A percentile compares a stretch with the other conserved stretches of the same genome.
Conservation (phyloP, 2,888 invertebrate genomes). For the Callosobruchus maculatus region DNA sequence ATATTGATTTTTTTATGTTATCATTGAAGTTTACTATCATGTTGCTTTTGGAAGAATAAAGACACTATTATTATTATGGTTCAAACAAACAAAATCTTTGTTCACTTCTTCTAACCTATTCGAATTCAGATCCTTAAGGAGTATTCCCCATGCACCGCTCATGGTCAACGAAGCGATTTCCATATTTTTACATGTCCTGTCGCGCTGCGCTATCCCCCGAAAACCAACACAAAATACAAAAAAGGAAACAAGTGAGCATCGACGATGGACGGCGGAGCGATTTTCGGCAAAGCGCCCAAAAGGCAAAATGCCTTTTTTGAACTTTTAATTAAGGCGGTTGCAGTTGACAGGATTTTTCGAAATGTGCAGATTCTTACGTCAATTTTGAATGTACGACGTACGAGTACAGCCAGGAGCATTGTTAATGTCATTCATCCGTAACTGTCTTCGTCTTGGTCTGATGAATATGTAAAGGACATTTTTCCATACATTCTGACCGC, state of each 20-base stretch:
- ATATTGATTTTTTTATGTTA: too few relatives aligned
- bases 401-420: background rate
- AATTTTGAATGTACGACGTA: background rate
- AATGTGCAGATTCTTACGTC: background rate
- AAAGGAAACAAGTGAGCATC: background rate
- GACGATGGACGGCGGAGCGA: background rate
- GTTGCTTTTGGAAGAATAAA: too few relatives aligned
- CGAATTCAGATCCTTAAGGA: background rate
- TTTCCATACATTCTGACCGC: background rate
- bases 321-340: background rate
- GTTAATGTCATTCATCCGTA: background rate
- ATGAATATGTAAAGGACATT: background rate
- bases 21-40: too few relatives aligned
- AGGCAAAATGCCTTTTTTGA: background rate
- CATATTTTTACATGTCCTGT: conserved; percentile 39
- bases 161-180: conserved; percentile 30
- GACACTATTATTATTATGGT: too few relatives aligned
- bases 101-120: too few relatives aligned
- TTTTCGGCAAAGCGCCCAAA: background rate
- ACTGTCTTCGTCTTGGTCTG: background rate
- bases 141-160: background rate
- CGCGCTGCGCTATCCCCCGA: background rate
- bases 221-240: background rate
- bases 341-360: background rate
- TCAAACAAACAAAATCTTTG: too few relatives aligned